Base-by-base conservation (phyloP, 2,888 invertebrate genomes). In the Phengaris alcon region DNA sequence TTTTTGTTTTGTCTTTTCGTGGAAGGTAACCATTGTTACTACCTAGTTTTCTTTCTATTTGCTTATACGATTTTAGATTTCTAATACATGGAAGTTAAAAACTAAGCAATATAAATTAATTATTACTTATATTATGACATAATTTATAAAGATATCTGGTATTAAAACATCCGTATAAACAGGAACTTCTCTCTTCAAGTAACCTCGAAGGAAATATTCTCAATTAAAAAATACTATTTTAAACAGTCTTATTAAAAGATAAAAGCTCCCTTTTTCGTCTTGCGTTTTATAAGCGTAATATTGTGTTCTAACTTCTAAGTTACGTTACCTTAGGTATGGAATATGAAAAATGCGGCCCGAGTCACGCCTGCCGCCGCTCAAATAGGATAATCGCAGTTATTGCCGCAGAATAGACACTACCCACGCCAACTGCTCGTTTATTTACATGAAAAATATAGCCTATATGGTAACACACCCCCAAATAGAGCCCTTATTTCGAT, bases 341-440 rank as follows among this genome's bases (percentile, higher is more conserved):
- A 82, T 86, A 85, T 85, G 84, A 88, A 88, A 89, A 89, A 88
- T 87, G 84, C 80, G 83, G 80, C 81, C 77, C 80, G 79, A 87
- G 90, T 90, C 89, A 89, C 90, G 90, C 88, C 88, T 86, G 87
- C 87, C 85, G 85, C 86, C 82, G 84, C 86, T 84, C 85, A 88
- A 91, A 90, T 90, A 88, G 89, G 89, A 89, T 90, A 91, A 91
- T 90, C 89, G 90, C 84, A 79, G 85, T 91, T 90, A 90, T 89
- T 89, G 90, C 87, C 76, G 84, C 82, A 86, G 87, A 92, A 92
- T 92, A 90, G 90, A 90, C 88, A 88, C 84, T 83, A 88, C 82
- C 90, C 92, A 93, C 91, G 92, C 92, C 85, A 93, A 88, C 87
- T 83, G 88, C 87, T 92, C 91, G 89, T 93, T 92, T 91, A 88